Base-by-base conservation (phyloP, 1,140 invertebrate genomes). In the Elysia chlorotica region DNA sequence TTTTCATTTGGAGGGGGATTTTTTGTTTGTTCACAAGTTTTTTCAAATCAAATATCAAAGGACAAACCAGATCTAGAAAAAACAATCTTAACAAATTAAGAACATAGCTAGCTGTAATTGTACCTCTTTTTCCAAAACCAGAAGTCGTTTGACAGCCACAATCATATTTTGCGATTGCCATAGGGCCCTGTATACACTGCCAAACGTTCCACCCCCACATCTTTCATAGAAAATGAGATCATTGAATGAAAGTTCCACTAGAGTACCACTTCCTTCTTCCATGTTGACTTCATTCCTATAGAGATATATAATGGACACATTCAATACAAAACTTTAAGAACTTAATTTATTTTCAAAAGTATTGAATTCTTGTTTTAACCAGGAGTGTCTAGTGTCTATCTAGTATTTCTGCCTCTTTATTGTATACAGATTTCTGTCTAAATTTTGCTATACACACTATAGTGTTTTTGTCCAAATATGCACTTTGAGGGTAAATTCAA, bases 61-160 rank as follows among this genome's bases (percentile, higher is more conserved):
- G n/a, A n/a, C n/a, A n/a, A n/a, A n/a, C n/a, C n/a, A n/a, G n/a
- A n/a, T n/a, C n/a, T 57, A n/a, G n/a, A n/a, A n/a, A n/a, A n/a
- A n/a, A n/a, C n/a, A n/a, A n/a, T n/a, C n/a, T n/a, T n/a, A n/a
- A n/a, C n/a, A n/a, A n/a, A n/a, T n/a, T n/a, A n/a, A n/a, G n/a
- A n/a, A 48, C 41, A 14, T n/a, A 48, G n/a, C 41, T 48, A 48
- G n/a, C 10, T 48, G n/a, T 14, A 48, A 48, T 48, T 48, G 41
- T 48, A 88, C 88, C 85, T 88, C 87, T 82, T 88, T 87, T 70
- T 87, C 88, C 23, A 89, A 71, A 14, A 83, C 82, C 0, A 89
- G 78, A 0, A 89, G 71, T 73, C 86, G 86, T 74, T 89, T 89
- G 17, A 89, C 85, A 73, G 88, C 88, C 10, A 89, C 87, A 59